These are phyloP conservation scores for Dipus sagitta DNA, from an alignment of 2,797 vertebrate genomes.

Conservation along the genomic window DNA sequence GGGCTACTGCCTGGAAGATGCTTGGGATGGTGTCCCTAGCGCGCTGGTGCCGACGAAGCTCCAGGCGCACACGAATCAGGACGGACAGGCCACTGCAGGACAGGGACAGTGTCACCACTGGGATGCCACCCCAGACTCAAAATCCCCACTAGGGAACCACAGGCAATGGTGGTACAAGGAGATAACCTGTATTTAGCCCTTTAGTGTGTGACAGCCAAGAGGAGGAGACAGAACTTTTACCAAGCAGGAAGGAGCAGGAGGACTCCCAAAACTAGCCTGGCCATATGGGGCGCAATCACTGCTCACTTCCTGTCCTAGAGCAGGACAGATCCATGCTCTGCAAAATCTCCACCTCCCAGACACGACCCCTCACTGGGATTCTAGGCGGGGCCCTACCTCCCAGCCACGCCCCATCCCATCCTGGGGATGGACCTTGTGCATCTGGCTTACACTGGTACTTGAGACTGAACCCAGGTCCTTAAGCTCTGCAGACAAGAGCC, in stretches of 20 bases:
- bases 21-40: constrained; percentile 88
- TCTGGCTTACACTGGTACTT: no score
- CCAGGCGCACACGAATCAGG: constrained; percentile 89
- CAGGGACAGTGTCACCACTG: not conserved
- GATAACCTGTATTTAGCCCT: not conserved
- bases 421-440: not conserved
- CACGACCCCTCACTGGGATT: not conserved
- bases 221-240: not conserved
- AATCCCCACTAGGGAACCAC: fast-evolving
- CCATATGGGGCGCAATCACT: not conserved
- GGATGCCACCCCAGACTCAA: not conserved
- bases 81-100: constrained; percentile 89
- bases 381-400: not conserved
- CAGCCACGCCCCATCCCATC: not conserved
- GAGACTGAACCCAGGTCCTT: no score
- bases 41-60: constrained; percentile 85
- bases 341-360: not conserved
- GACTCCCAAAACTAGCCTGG: not conserved
- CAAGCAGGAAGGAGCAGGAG: not conserved
- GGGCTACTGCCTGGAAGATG: constrained; percentile 89
- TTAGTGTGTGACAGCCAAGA: not conserved
- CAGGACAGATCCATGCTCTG: not conserved
- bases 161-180: not conserved
- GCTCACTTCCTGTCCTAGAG: not conserved
- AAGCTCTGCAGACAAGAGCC: no score